Evolutionary conservation across 2,113 vertebrate species (phyloP).

Genomic region (Oreochromis tanganicae): DNA sequence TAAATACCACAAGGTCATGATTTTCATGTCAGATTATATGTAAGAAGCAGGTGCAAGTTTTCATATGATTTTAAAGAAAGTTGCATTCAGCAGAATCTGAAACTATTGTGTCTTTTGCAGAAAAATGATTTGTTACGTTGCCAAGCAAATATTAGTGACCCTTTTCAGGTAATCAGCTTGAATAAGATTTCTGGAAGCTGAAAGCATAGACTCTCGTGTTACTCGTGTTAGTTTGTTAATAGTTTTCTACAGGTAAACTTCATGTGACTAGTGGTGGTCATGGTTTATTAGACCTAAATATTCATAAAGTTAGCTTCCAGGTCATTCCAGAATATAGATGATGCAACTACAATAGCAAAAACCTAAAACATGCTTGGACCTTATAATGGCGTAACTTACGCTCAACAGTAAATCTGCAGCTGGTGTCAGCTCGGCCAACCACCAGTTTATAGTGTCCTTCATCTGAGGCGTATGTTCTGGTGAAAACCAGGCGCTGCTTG

Average conservation of each 20-base stretch:
- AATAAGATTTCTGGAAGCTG: background rate
- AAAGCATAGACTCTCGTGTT: background rate
- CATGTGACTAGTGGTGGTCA: background rate
- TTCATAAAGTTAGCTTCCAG: background rate
- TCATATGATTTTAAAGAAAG: background rate
- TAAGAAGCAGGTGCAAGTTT: background rate
- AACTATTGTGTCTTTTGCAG: background rate
- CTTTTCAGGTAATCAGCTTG: background rate
- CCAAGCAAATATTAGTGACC: background rate
- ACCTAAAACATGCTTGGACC: background rate
- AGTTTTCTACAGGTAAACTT: background rate
- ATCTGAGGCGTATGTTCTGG: conserved; percentile 84
- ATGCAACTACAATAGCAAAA: background rate
- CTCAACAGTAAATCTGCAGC: conserved; percentile 84
- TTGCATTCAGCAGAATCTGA: background rate
- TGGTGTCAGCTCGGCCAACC: conserved; percentile 87
- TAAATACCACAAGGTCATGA: background rate
- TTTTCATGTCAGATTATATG: background rate
- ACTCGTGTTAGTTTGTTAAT: background rate
- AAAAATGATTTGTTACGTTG: background rate
- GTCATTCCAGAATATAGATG: background rate
- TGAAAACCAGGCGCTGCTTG: conserved; percentile 90
- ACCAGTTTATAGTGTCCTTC: conserved; percentile 84
- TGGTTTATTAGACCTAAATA: background rate
- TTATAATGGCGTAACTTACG: conserved; percentile 62